Base-by-base conservation (phyloP, 2,113 vertebrate genomes). In the Rhizomys pruinosus region DNA sequence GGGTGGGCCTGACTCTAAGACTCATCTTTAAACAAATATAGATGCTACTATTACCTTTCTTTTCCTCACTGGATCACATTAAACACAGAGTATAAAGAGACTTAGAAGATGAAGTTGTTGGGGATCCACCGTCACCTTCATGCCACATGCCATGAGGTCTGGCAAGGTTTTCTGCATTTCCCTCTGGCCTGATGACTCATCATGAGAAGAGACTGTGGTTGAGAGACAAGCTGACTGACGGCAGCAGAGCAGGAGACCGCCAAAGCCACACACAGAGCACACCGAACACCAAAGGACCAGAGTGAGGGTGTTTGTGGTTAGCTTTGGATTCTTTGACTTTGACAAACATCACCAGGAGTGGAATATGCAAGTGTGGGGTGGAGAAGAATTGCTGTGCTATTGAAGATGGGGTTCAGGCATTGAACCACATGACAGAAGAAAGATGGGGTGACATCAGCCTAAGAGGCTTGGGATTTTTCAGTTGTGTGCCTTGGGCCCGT, bases 11-110 rank as follows among this genome's bases (percentile, higher is more conserved):
- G 61, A 16, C 10, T 87, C 87, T 61, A n/a, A 93, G 63, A 59
- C 64, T 69, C 44, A 69, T 1, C 77, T 91, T 85, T 82, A 87
- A 82, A 81, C 34, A 95, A 93, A 94, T 37, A 89, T 3, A 85
- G 42, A 94, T 78, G 88, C 23, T 32, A 37, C 11, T 19, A 42
- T 27, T 23, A 34, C 22, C 23, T 88, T 61, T 92, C 29, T 57
- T 47, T 52, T 85, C 11, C 34, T 44, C 10, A 13, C 2, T 15
- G 84, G n/a, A n/a, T 44, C 39, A 29, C 15, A 4, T 12, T 61
- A 22, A 22, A 61, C 59, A 61, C 17, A 61, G 59, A 61, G 15
- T 16, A 23, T 39, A 82, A 52, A 59, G 47, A 92, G 34, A 88
- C 74, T 73, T 85, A 82, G 88, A 59, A 23, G 42, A 78, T 73